Evolutionary conservation across 2,113 vertebrate species (phyloP), one percentile per base, ranked within the genome.

Genomic region (Chaetura pelagica): DNA sequence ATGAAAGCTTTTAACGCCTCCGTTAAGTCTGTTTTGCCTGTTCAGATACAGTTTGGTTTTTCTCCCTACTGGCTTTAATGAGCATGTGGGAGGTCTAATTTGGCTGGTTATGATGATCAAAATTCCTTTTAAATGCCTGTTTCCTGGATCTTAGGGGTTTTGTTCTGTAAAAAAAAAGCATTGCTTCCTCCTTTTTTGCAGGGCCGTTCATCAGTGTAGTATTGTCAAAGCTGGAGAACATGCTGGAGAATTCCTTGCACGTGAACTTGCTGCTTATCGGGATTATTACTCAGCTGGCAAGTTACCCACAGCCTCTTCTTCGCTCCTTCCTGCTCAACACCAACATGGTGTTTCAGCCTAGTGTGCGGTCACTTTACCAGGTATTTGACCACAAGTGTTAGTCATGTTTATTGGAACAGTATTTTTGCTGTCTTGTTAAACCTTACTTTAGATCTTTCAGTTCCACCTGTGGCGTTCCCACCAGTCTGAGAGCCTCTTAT

Each of bases 241-340:
- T 99, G 99, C 97, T 99, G 95, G 98, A 99, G 27, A 99, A 99
- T 94, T 98, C 99, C 8, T 97, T 99, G 68, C 99, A 99, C 4
- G 98, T 99, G 18, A 99, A 99, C 96, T 87, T 99, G 97, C 94
- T 99, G 94, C 97, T 99, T 29, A 99, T 99, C 8, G 99, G 99
- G 75, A 99, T 99, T 97, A 96, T 99, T 93, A 99, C 99, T 18
- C 99, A 99, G 97, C 90, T 99, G 89, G 99, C 99, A 34, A 98
- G 99, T 84, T 99, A 99, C 79, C 99, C 99, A 12, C 99, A 99
- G 96, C 99, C 99, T 1, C 98, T 99, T 12, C 98, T 99, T 85
- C 99, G 99, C 57, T 99, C 99, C n/a, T 99, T 99, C 87, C 98
- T 99, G 72, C 99, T 99, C 96, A 99, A 99, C 97, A 99, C 99